Evolutionary conservation across 1,140 invertebrate species (phyloP).

Genomic region (Psix sp.): DNA sequence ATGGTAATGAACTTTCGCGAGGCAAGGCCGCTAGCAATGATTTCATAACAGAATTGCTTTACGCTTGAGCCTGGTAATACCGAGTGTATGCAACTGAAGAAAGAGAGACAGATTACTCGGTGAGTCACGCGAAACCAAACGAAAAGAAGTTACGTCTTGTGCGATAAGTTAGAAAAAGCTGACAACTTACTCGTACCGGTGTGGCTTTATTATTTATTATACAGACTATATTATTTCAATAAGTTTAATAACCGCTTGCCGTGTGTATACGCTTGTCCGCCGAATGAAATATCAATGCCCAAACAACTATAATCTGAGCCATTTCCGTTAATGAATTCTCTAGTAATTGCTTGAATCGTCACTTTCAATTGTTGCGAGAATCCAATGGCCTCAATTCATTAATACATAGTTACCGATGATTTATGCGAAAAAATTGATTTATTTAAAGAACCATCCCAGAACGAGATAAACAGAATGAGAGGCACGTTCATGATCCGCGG

Average conservation of each 20-base stretch:
- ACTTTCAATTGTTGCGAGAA: slow-evolving; percentile 27
- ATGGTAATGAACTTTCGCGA: slow-evolving; percentile 76
- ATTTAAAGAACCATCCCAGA: slow-evolving; percentile 30
- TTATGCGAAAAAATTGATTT: slow-evolving; percentile 51
- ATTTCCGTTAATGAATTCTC: slow-evolving; percentile 25
- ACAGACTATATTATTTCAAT: slow-evolving; percentile 46
- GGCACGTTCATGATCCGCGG: slow-evolving; percentile 48
- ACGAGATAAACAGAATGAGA: neutral
- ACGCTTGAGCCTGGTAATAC: slow-evolving; percentile 58
- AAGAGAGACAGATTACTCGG: slow-evolving; percentile 26
- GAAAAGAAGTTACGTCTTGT: slow-evolving; percentile 30
- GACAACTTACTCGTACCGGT: slow-evolving; percentile 30
- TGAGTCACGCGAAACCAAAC: slow-evolving; percentile 29
- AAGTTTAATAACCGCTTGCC: slow-evolving; percentile 35
- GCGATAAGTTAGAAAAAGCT: slow-evolving; percentile 43
- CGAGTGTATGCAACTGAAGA: slow-evolving; percentile 33
- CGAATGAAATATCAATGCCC: slow-evolving; percentile 32
- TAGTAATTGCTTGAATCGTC: slow-evolving; percentile 18
- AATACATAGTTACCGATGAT: slow-evolving; percentile 43
- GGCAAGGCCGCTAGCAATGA: slow-evolving; percentile 72
- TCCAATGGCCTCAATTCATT: slow-evolving; percentile 44
- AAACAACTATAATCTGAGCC: slow-evolving; percentile 17
- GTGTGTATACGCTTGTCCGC: slow-evolving; percentile 12
- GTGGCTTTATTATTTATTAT: too few species aligned
- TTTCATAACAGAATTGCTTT: slow-evolving; percentile 71